Base-by-base conservation (phyloP, 2,888 invertebrate species). In the Steinernema carpocapsae region DNA sequence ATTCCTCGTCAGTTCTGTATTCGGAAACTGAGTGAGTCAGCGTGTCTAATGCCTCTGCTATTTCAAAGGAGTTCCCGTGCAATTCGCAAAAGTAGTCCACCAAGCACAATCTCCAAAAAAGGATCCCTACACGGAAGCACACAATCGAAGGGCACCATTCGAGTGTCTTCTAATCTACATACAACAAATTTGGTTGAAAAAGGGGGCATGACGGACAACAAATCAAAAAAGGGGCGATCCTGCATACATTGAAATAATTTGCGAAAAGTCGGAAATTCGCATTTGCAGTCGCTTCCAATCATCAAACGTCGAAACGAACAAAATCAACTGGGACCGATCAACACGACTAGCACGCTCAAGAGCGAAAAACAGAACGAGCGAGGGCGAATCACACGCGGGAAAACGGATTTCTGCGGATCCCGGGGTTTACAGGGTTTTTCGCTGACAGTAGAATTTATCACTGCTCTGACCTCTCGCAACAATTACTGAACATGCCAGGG, bases 1-100 rank as follows among this genome's bases (percentile, higher is more conserved):
- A 52, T 22, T 37, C 52, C 2, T 19, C 64, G 64, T 26, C 64
- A 29, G 64, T 37, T 32, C 64, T 64, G 64, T 29, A 64, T 29
- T 26, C 10, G 37, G 22, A 64, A 64, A 14, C 12, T 32, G 12
- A 17, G 32, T 64, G 32, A 64, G 17, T 56, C 64, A 64, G 26
- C 64, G 37, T 37, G 17, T 64, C 64, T 29, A 29, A 22, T 64
- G 64, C 64, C 3, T 64, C 32, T 26, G 17, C 64, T 48, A n/a
- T 37, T n/a, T 19, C 19, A 48, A 48, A 48, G 19, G 48, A n/a
- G 48, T 48, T 48, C 48, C 37, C 10, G 37, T 37, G 48, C 48
- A 4, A n/a, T 48, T 48, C 48, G 17, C 48, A 48, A 14, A 48
- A 19, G 48, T n/a, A 17, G 48, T 48, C 48, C 4, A n/a, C 14